These are phyloP conservation scores for Emydocephalus ijimae DNA, from an alignment of 2,113 vertebrate species.

Conservation along the genomic window DNA sequence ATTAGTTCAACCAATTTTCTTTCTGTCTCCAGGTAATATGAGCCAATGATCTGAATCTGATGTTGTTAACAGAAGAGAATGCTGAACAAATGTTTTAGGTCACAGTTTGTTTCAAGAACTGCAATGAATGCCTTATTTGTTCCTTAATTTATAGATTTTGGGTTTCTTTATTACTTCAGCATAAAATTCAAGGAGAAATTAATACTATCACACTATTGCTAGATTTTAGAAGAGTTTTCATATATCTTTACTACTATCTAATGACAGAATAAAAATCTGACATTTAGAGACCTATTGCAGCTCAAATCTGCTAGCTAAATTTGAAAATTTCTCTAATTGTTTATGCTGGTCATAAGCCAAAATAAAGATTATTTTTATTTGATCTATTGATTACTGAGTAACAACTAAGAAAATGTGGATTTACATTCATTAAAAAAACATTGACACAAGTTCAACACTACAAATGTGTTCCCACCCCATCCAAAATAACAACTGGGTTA, in stretches of 20 bases:
- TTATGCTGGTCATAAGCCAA: background rate
- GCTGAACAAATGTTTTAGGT: constrained; percentile 63
- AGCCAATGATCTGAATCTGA: constrained; percentile 66
- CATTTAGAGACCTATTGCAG: background rate
- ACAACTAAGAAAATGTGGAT: background rate
- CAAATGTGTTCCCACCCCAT: background rate
- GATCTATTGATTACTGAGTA: background rate
- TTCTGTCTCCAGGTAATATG: constrained; percentile 62
- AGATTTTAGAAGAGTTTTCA: background rate
- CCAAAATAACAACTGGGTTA: background rate
- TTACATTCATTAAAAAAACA: background rate
- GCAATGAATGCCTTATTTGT: constrained; percentile 36
- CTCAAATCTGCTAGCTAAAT: background rate
- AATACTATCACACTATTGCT: background rate
- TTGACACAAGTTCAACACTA: background rate
- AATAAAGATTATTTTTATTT: background rate
- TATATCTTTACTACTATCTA: background rate
- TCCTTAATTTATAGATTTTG: constrained; percentile 42
- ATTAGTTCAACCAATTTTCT: constrained; percentile 63
- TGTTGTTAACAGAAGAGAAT: constrained; percentile 56
- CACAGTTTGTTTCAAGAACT: constrained; percentile 55
- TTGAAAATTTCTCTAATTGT: constrained; percentile 9
- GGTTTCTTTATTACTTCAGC: constrained; percentile 32
- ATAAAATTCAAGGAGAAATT: background rate
- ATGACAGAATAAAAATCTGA: background rate